Evolutionary conservation across 2,888 invertebrate genomes (phyloP).

Genomic region (Phlogophora meticulosa): DNA sequence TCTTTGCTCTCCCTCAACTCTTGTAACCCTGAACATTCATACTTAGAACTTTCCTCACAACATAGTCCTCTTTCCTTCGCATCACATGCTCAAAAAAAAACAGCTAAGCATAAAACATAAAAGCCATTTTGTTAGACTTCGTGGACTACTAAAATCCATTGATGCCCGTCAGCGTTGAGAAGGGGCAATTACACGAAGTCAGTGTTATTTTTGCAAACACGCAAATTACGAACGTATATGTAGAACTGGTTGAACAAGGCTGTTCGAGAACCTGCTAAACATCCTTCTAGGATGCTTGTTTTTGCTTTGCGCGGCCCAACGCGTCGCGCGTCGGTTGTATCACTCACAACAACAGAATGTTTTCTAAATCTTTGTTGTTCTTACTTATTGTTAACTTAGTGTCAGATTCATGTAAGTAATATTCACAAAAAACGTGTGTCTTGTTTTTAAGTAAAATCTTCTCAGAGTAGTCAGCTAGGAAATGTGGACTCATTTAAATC

Average conservation of each 20-base stretch:
- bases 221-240: neutral
- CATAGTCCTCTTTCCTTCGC: too few relatives aligned
- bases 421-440: neutral
- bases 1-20: too few relatives aligned
- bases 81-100: too few relatives aligned
- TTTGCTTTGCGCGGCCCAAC: neutral
- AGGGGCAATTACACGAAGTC: too few relatives aligned
- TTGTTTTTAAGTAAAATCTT: neutral
- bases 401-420: conserved; percentile 43
- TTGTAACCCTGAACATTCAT: too few relatives aligned
- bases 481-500: too few relatives aligned
- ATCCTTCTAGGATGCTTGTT: neutral
- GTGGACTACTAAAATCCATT: too few relatives aligned
- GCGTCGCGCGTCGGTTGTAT: conserved; percentile 1
- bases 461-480: too few relatives aligned
- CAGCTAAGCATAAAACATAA: too few relatives aligned
- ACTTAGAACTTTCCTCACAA: too few relatives aligned
- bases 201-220: neutral
- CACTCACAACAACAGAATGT: conserved; percentile 34
- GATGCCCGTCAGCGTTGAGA: too few relatives aligned
- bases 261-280: neutral
- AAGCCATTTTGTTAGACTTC: too few relatives aligned
- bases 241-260: conserved; percentile 24
- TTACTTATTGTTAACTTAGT: conserved; percentile 30
- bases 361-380: conserved; percentile 29